phyloP scores from a whole-genome alignment of 1,140 invertebrate species.

The Asobara japonica region DNA sequence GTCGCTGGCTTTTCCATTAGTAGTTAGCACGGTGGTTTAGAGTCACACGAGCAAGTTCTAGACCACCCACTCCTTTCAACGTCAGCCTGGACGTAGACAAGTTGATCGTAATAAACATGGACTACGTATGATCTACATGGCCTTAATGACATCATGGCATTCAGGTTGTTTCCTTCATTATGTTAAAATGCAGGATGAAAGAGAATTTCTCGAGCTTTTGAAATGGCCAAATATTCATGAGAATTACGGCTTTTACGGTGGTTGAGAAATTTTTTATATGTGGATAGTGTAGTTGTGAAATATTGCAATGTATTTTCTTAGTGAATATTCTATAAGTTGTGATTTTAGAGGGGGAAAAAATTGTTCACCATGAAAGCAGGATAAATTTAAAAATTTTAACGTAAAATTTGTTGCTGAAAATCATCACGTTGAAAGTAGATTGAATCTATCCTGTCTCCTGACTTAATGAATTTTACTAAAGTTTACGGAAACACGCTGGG shows the following conservation, averaged over 20 bases:
- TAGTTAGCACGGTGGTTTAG: slow-evolving; percentile 13
- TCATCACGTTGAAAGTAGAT: background rate
- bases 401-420: background rate
- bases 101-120: slow-evolving; percentile 9
- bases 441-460: background rate
- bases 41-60: slow-evolving; percentile 4
- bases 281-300: background rate
- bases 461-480: background rate
- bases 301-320: background rate
- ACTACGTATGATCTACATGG: slow-evolving; percentile 16
- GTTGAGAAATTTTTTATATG: background rate
- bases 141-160: background rate
- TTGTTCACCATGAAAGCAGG: too few relatives aligned
- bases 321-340: too few relatives aligned
- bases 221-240: background rate
- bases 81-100: background rate
- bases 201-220: background rate
- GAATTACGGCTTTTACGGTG: background rate
- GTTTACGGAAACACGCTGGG: background rate
- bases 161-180: slow-evolving; percentile 1
- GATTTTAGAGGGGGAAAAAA: too few relatives aligned
- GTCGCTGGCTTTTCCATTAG: slow-evolving; percentile 16
- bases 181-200: background rate
- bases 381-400: background rate
- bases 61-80: background rate